These are phyloP conservation scores for Diplazon laetatorius DNA, from an alignment of 2,888 invertebrate genomes.

Conservation along the genomic window DNA sequence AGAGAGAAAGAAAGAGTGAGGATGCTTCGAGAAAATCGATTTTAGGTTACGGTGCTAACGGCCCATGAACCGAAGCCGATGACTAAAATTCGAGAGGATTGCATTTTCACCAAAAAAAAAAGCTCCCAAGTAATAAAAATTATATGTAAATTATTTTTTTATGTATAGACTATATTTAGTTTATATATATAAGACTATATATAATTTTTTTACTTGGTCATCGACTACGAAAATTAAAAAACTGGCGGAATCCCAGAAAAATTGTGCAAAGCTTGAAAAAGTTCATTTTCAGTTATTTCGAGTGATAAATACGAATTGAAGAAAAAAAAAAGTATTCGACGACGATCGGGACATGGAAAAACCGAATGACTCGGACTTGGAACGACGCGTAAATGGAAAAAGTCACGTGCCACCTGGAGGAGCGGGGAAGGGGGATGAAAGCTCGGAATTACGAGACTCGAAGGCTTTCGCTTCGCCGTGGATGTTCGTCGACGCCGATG, in stretches of 20 bases:
- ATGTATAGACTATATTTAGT: too few relatives aligned
- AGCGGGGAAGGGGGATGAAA: neutral
- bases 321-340: neutral
- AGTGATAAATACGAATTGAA: neutral
- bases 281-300: neutral
- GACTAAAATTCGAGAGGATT: neutral
- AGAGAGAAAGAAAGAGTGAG: too few relatives aligned
- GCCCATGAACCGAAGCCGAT: neutral
- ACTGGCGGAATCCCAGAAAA: too few relatives aligned
- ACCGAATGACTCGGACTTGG: too few relatives aligned
- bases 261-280: neutral
- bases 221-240: neutral
- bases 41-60: neutral
- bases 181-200: too few relatives aligned
- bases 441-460: neutral
- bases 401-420: too few relatives aligned
- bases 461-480: slow-evolving; percentile 7
- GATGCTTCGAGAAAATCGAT: slow-evolving; percentile 3
- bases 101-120: neutral
- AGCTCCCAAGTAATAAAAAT: too few relatives aligned
- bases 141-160: too few relatives aligned
- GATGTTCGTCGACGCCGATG: slow-evolving; percentile 31
- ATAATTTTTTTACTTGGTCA: neutral
- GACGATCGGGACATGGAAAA: too few relatives aligned
- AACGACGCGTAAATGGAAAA: too few relatives aligned